Evolutionary conservation across 2,113 vertebrate genomes (phyloP).

Genomic region (Glaucidium brasilianum): DNA sequence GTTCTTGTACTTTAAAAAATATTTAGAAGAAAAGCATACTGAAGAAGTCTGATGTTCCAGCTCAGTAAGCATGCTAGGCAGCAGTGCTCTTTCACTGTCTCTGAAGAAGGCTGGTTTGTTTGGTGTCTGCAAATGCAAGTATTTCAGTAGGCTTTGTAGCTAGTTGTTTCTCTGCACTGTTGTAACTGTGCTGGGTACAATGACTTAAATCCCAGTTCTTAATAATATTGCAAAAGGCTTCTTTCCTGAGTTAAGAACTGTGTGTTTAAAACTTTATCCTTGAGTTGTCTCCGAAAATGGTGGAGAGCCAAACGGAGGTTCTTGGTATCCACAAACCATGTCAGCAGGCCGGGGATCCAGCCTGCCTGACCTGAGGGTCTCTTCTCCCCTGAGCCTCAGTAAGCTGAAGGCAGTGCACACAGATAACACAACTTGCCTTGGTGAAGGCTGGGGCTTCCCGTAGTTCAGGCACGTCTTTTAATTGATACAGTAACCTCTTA

Average conservation of each 20-base stretch:
- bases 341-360: background rate
- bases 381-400: background rate
- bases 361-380: background rate
- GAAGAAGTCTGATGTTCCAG: background rate
- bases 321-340: background rate
- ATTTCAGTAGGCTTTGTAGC: background rate
- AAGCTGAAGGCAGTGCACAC: background rate
- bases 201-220: background rate
- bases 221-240: background rate
- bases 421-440: background rate
- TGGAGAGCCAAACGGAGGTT: rapidly evolving
- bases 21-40: background rate
- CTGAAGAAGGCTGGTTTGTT: background rate
- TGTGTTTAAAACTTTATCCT: background rate
- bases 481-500: background rate
- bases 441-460: background rate
- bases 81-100: background rate
- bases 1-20: background rate
- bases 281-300: background rate
- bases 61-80: background rate
- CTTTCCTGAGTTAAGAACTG: background rate
- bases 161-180: background rate
- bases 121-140: background rate
- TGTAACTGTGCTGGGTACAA: background rate
- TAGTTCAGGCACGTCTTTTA: background rate